A percentile compares a stretch with the other conserved stretches of the same genome.
phyloP scores from a whole-genome alignment of 2,888 invertebrate species.

The Choristoneura rosaceana region DNA sequence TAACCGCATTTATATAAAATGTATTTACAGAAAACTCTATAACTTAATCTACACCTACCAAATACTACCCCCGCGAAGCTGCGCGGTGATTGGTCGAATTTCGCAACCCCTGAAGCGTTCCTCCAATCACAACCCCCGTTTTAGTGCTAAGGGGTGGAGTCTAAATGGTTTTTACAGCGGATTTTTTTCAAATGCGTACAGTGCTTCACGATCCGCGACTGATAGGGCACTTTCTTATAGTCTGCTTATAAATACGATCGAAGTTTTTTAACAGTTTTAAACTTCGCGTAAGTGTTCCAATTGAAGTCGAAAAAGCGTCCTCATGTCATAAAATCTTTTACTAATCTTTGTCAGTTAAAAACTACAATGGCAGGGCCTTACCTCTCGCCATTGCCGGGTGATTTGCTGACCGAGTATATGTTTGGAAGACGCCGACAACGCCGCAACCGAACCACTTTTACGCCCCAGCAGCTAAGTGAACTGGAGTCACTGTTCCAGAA shows the following conservation, averaged over 20 bases:
- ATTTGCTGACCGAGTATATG: conserved; percentile 96
- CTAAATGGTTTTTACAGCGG: conserved; percentile 73
- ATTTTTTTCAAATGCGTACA: conserved; percentile 73
- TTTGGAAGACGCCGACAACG: conserved; percentile 95
- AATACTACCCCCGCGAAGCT: conserved; percentile 65
- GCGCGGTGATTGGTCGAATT: conserved; percentile 67
- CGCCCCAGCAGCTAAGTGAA: conserved; percentile 96
- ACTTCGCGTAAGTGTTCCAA: conserved; percentile 52
- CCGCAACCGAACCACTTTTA: conserved; percentile 96
- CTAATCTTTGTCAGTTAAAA: not conserved
- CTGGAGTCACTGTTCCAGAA: conserved; percentile 96
- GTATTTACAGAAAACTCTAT: conserved; percentile 74
- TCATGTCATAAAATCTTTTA: not conserved
- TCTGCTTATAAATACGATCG: conserved; percentile 15
- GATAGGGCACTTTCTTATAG: conserved; percentile 52
- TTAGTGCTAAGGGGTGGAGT: conserved; percentile 75
- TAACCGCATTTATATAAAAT: conserved; percentile 75
- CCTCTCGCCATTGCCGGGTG: conserved; percentile 93
- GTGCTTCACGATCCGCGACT: conserved; percentile 64
- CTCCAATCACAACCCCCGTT: conserved; percentile 68
- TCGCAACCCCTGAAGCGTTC: conserved; percentile 72
- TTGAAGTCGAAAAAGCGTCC: conserved; percentile 39
- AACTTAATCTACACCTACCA: conserved; percentile 83
- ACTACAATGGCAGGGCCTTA: conserved; percentile 93
- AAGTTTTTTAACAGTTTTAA: conserved; percentile 35